Conservation (phyloP, 2,888 invertebrate species). For the Lochmaea capreae region DNA sequence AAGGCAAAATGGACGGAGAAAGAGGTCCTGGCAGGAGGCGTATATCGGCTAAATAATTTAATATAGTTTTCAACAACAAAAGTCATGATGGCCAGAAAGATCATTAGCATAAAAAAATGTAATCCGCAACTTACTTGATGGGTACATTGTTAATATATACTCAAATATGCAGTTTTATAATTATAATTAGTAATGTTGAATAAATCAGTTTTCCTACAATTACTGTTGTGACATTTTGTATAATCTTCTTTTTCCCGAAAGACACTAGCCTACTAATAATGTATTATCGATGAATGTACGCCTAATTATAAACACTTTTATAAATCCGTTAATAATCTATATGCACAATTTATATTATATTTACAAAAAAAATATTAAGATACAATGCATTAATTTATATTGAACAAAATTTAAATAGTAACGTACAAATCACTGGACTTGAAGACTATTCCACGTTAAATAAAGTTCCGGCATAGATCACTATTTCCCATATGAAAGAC, state of each 20-base stretch:
- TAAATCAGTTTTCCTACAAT: neutral
- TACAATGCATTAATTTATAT: conserved; percentile 59
- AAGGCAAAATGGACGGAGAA: neutral
- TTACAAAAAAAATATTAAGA: conserved; percentile 65
- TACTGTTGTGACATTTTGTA: neutral
- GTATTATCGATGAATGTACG: conserved; percentile 59
- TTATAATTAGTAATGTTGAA: neutral
- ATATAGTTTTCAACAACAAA: neutral
- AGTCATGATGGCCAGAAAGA: no score
- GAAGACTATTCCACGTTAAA: conserved; percentile 62
- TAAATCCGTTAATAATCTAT: conserved; percentile 65
- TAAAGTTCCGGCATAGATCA: conserved; percentile 63
- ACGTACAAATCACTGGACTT: conserved; percentile 65
- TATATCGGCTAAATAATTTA: neutral
- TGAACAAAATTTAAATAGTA: conserved; percentile 59
- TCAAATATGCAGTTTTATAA: no score
- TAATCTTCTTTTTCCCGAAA: neutral
- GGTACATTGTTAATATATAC: no score
- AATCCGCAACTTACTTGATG: no score
- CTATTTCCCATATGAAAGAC: conserved; percentile 57
- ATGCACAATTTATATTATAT: conserved; percentile 66
- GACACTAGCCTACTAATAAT: conserved; percentile 3
- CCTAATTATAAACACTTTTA: conserved; percentile 64
- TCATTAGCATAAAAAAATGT: no score
- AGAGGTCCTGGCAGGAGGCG: neutral